Evolutionary conservation across 1,140 invertebrate genomes (phyloP).

Genomic region (Drosophila quadrilineata): DNA sequence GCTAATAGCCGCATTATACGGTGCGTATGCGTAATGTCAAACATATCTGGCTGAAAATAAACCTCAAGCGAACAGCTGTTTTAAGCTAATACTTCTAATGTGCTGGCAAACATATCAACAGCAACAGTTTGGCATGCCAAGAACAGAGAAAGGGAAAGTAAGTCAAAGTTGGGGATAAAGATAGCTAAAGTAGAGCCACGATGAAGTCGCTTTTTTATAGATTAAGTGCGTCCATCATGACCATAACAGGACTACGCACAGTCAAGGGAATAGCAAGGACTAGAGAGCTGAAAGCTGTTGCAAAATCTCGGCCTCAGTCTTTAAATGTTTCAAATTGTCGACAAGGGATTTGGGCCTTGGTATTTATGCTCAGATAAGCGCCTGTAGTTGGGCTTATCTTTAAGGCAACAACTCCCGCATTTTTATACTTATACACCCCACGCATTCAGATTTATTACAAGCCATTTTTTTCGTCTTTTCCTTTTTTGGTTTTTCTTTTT

Average conservation of each 20-base stretch:
- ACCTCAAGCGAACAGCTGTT: too few species aligned
- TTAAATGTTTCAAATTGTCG: slow-evolving; percentile 78
- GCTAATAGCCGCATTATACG: slow-evolving; percentile 40
- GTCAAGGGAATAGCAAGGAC: slow-evolving; percentile 48
- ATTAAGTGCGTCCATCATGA: slow-evolving; percentile 66
- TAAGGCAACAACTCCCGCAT: slow-evolving; percentile 60
- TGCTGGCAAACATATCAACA: slow-evolving; percentile 51
- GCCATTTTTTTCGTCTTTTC: slow-evolving; percentile 31
- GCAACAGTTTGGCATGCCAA: slow-evolving; percentile 47
- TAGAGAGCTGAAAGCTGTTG: not conserved
- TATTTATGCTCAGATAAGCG: slow-evolving; percentile 72
- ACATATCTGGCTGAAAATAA: slow-evolving; percentile 22
- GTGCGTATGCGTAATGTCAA: slow-evolving; percentile 22
- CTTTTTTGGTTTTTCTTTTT: not conserved
- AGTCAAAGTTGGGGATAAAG: not conserved
- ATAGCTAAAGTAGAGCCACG: not conserved
- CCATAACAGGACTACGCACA: slow-evolving; percentile 55
- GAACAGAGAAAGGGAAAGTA: not conserved
- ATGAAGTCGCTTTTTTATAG: slow-evolving; percentile 61
- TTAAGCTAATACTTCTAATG: slow-evolving; percentile 65
- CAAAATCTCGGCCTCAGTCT: slow-evolving; percentile 54
- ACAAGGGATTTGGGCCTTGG: slow-evolving; percentile 74
- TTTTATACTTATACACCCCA: slow-evolving; percentile 35
- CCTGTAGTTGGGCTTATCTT: slow-evolving; percentile 72
- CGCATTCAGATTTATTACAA: slow-evolving; percentile 49